Base-by-base conservation (phyloP, 2,113 vertebrate genomes). In the Phyllopteryx taeniolatus region DNA sequence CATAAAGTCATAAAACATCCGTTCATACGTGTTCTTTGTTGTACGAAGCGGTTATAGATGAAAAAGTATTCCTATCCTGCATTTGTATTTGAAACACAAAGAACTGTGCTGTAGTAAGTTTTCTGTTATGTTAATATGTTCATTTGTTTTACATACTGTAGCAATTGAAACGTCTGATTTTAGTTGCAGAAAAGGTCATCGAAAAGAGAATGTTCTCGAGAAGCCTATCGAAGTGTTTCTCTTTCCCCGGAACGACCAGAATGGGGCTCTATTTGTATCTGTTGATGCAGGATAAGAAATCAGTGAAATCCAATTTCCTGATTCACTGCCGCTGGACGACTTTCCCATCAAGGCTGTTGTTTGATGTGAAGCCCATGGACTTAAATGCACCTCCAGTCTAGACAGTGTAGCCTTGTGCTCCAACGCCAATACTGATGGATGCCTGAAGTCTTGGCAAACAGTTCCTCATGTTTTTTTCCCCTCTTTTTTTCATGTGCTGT, bases 401-500 rank as follows among this genome's bases (percentile, higher is more conserved):
- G 85, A 86, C 79, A 56, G 72, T 49, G 43, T 20, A 69, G 67
- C 63, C 73, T 64, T 70, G 9, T 71, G 4, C 56, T 62, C 20
- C n/a, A 47, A 15, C 71, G 27, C 71, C 67, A 59, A 75, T 80
- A 67, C 63, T 73, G 76, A 76, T 78, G 64, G 78, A 27, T 47
- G 39, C 56, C 73, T 79, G 70, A 71, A 75, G 81, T 66, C 77
- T 75, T 39, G 39, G 70, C 65, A 81, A 83, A 80, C 79, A 70
- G 33, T 43, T 62, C 82, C 82, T 87, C 79, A 90, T 79, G 65
- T 77, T 70, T 80, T 73, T 54, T 83, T 79, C 27, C 27, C 27
- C 68, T 81, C 42, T 87, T 68, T 84, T 87, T 91, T 89, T 88
- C 85, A 91, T 90, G 90, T 89, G 85, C 85, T 49, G 82, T 51